Conservation (phyloP, 2,113 vertebrate genomes). For the Notothenia coriiceps region DNA sequence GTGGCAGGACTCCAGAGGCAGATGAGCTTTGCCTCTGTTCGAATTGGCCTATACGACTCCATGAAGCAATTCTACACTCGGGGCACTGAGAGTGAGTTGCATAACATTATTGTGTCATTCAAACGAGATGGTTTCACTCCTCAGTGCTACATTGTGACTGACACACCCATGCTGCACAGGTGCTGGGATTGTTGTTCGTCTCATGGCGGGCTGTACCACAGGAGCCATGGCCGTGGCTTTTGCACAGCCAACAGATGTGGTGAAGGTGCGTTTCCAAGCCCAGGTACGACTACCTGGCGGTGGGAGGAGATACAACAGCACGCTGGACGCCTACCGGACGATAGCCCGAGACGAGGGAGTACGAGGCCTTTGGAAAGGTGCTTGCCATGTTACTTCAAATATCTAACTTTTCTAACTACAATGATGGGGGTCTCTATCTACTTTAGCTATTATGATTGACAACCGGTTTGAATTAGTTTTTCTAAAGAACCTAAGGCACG, state of each 20-base stretch:
- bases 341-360: slow-evolving; percentile 90
- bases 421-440: too few relatives aligned
- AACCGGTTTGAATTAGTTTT: too few relatives aligned
- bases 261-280: slow-evolving; percentile 92
- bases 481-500: too few relatives aligned
- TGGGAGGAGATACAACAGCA: slow-evolving; percentile 87
- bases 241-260: slow-evolving; percentile 93
- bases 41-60: slow-evolving; percentile 87
- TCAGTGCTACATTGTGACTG: slow-evolving; percentile 2
- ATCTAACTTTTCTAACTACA: too few relatives aligned
- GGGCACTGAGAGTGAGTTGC: slow-evolving; percentile 88
- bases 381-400: neutral
- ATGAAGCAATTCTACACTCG: slow-evolving; percentile 90
- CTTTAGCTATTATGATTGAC: too few relatives aligned
- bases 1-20: slow-evolving; percentile 88
- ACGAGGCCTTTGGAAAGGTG: slow-evolving; percentile 92
- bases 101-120: neutral
- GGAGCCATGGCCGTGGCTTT: slow-evolving; percentile 91
- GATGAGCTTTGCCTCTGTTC: slow-evolving; percentile 88
- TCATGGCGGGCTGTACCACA: slow-evolving; percentile 91
- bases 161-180: slow-evolving; percentile 71
- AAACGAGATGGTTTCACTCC: neutral
- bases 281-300: slow-evolving; percentile 80
- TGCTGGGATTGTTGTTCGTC: slow-evolving; percentile 84
- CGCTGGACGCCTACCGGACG: slow-evolving; percentile 90